Conservation (phyloP, 2,113 vertebrate species). For the Rhea pennata region DNA sequence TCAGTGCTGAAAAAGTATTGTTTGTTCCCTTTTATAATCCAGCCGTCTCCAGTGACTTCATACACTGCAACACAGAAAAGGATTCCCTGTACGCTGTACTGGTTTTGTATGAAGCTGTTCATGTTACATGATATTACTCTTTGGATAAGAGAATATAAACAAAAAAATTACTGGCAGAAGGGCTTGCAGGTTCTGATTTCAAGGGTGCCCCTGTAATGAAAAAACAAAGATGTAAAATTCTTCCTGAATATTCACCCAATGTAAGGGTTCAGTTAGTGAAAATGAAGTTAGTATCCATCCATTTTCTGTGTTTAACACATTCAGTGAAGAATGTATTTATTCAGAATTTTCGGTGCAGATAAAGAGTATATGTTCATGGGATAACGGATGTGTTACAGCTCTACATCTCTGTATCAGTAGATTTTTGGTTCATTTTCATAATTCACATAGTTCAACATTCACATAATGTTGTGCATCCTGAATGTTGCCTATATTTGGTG, state of each 20-base stretch:
- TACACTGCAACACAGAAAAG: slow-evolving; percentile 73
- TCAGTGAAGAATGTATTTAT: background rate
- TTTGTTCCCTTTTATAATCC: slow-evolving; percentile 85
- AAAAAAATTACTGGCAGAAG: slow-evolving; percentile 74
- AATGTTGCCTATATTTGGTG: background rate
- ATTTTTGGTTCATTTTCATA: background rate
- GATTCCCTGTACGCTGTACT: background rate
- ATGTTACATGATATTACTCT: background rate
- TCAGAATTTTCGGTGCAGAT: background rate
- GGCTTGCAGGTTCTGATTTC: slow-evolving; percentile 80
- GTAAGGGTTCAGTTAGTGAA: background rate
- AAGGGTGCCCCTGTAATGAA: slow-evolving; percentile 80
- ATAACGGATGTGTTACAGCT: background rate
- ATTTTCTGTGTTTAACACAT: background rate
- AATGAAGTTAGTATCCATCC: background rate
- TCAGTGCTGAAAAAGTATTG: slow-evolving; percentile 88
- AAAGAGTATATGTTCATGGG: background rate
- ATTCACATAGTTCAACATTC: too few relatives aligned
- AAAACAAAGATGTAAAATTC: background rate
- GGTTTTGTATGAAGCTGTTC: background rate
- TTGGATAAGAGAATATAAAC: background rate
- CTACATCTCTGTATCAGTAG: background rate
- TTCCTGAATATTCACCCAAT: background rate
- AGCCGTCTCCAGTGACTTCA: slow-evolving; percentile 87
- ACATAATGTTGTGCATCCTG: background rate